Base-by-base conservation (phyloP, 2,797 vertebrate species). In the Scleropages formosus region DNA sequence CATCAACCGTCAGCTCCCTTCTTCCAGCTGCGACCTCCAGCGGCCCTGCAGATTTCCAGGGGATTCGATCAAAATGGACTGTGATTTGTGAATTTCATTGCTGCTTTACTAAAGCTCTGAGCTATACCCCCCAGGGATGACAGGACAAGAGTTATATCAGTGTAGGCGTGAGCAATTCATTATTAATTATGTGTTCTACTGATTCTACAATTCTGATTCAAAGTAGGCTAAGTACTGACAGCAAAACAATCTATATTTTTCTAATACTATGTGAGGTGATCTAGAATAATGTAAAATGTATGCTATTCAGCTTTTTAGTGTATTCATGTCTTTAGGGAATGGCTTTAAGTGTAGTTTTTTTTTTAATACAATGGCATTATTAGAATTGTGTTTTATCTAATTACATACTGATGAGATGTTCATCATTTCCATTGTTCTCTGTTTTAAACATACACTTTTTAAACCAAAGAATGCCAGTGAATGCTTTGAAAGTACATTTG, bases 161-260 rank as follows among this genome's bases (percentile, higher is more conserved):
- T 13, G 53, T 20, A n/a, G 13, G 63, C 31, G 8, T 24, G 26
- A 20, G 8, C 56, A 49, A 58, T 67, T 31, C 59, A 58, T n/a
- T 66, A 75, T 75, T 67, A 75, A 75, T 75, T 24, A 66, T 13
- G n/a, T 44, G n/a, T 44, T 67, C 62, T 44, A 44, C 63, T 27
- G 53, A 69, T 47, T 76, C 59, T n/a, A 8, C 16, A 70, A 49
- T 46, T n/a, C n/a, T n/a, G n/a, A n/a, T n/a, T n/a, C n/a, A n/a
- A n/a, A n/a, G n/a, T n/a, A n/a, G n/a, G n/a, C n/a, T n/a, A n/a
- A n/a, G n/a, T n/a, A n/a, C n/a, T n/a, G n/a, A n/a, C n/a, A n/a
- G 70, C 27, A 24, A 70, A 18, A 20, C 49, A 53, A 49, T 27
- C 56, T 56, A 27, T 56, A 70, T 24, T 16, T 0, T 53, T 20